A percentile compares a stretch with the other conserved stretches of the same genome.
These are phyloP conservation scores for Protula sp. DNA, from an alignment of 2,888 invertebrate species.

Conservation along the genomic window DNA sequence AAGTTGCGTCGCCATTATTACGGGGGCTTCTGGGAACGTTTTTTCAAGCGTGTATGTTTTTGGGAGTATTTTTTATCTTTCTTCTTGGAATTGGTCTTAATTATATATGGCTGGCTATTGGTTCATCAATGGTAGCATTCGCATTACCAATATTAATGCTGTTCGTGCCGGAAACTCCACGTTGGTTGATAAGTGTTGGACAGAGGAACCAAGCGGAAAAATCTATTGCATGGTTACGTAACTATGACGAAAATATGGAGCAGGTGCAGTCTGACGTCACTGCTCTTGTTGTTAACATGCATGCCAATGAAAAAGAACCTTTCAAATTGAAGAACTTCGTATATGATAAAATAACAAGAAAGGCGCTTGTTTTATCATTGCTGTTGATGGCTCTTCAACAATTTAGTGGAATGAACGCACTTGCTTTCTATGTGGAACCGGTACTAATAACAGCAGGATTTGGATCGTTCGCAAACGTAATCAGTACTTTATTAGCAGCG, in stretches of 20 bases:
- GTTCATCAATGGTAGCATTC: conserved; percentile 71
- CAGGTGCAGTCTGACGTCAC: no score
- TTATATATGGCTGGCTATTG: conserved; percentile 62
- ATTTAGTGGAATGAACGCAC: conserved; percentile 87
- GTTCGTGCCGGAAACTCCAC: conserved; percentile 79
- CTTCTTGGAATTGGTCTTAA: background rate
- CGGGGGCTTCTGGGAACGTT: conserved; percentile 85
- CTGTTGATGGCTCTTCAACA: conserved; percentile 95
- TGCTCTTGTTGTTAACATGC: no score
- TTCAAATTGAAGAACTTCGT: conserved; percentile 20
- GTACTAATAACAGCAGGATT: conserved; percentile 83
- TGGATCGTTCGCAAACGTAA: conserved; percentile 60
- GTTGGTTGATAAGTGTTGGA: conserved; percentile 75
- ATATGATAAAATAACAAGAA: no score
- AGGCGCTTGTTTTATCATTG: conserved; percentile 74
- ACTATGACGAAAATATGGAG: no score
- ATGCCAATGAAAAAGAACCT: conserved; percentile 63
- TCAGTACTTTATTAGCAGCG: conserved; percentile 78
- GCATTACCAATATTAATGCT: conserved; percentile 76
- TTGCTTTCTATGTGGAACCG: conserved; percentile 80
- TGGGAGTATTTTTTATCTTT: conserved; percentile 61
- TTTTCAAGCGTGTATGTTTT: conserved; percentile 78
- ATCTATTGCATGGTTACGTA: no score
- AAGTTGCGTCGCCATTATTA: conserved; percentile 85
- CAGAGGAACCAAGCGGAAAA: conserved; percentile 59